These are phyloP conservation scores for Baryphthengus martii DNA, from an alignment of 2,113 vertebrate genomes.

Conservation along the genomic window DNA sequence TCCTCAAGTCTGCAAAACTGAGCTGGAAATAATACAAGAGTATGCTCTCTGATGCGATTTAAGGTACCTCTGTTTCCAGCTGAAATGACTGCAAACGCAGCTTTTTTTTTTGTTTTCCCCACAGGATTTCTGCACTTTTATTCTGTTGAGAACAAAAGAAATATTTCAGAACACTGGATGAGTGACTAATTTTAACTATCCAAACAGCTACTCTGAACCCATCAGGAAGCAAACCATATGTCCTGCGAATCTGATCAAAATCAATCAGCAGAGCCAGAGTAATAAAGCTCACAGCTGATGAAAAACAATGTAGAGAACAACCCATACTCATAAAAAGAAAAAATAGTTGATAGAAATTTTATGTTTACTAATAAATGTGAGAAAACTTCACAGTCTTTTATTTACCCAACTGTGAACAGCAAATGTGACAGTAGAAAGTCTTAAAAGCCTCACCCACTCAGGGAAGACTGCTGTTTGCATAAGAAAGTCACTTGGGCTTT, in stretches of 20 bases:
- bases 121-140: neutral
- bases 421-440: neutral
- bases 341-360: neutral
- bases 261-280: neutral
- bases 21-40: neutral
- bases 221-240: neutral
- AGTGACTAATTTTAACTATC: neutral
- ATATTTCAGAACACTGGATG: neutral
- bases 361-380: neutral
- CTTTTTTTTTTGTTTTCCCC: neutral
- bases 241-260: neutral
- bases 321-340: neutral
- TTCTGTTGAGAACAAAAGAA: neutral
- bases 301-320: neutral
- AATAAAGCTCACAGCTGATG: neutral
- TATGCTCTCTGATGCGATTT: neutral
- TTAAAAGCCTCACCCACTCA: neutral
- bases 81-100: neutral
- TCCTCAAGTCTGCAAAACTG: neutral
- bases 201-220: neutral
- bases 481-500: neutral
- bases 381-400: neutral
- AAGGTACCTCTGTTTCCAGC: neutral
- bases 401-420: neutral
- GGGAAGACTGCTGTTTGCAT: neutral